These are phyloP conservation scores for Penelope pileata DNA, from an alignment of 2,113 vertebrate species.

Conservation along the genomic window DNA sequence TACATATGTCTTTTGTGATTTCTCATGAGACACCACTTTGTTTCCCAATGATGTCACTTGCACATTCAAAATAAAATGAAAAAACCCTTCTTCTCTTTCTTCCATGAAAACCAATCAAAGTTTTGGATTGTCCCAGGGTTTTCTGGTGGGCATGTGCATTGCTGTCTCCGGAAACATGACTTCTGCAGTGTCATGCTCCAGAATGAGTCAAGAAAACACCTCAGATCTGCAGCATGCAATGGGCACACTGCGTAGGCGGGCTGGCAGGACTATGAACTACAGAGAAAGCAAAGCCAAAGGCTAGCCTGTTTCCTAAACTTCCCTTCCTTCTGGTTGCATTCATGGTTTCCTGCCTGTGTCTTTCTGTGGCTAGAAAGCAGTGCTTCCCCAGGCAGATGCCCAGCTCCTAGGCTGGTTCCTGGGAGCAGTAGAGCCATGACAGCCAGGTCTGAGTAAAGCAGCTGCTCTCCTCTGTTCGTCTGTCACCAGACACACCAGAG, in stretches of 20 bases:
- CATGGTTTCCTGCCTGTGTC: background rate
- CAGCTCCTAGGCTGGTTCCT: background rate
- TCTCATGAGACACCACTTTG: background rate
- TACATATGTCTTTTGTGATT: background rate
- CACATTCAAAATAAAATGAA: background rate
- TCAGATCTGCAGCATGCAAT: background rate
- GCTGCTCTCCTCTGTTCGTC: background rate
- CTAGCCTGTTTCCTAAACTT: background rate
- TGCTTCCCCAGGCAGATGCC: background rate
- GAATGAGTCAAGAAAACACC: background rate
- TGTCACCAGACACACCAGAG: background rate
- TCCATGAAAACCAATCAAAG: background rate
- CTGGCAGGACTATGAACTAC: background rate
- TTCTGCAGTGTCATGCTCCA: background rate
- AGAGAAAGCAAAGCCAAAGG: background rate
- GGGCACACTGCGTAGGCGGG: background rate
- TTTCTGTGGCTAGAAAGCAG: background rate
- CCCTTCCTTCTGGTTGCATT: background rate
- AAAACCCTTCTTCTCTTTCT: background rate
- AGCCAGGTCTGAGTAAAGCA: background rate
- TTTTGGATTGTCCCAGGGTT: background rate
- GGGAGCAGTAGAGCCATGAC: background rate
- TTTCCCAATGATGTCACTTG: background rate
- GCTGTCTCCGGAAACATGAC: background rate
- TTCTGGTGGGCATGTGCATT: background rate